Evolutionary conservation across 2,113 vertebrate genomes (phyloP).

Genomic region (Epinephelus cyanopodus): DNA sequence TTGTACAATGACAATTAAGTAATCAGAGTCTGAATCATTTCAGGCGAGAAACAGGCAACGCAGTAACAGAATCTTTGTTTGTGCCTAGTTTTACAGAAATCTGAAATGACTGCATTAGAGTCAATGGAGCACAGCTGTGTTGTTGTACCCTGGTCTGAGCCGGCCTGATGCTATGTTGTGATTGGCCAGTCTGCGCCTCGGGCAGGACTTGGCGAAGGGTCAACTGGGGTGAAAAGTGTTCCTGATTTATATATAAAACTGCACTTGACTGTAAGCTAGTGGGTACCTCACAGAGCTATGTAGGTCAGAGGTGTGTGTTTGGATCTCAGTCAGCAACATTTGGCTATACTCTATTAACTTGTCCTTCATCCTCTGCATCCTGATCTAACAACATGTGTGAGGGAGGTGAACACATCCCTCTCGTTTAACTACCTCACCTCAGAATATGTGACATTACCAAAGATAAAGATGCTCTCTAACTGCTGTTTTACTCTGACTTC

Average conservation of each 20-base stretch:
- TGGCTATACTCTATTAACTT: background rate
- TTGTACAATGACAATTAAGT: too few species aligned
- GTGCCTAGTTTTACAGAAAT: too few species aligned
- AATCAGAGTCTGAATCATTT: too few species aligned
- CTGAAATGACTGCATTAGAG: too few species aligned
- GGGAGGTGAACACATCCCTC: background rate
- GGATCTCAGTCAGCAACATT: background rate
- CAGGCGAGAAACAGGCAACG: too few species aligned
- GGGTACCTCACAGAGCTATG: background rate
- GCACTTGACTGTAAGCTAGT: background rate
- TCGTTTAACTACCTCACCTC: background rate
- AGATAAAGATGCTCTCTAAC: conserved; percentile 1
- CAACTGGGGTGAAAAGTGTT: background rate
- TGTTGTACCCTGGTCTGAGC: too few species aligned
- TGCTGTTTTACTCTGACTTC: background rate
- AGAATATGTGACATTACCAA: background rate
- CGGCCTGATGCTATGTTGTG: too few species aligned
- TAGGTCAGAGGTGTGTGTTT: background rate
- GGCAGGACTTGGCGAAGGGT: too few species aligned
- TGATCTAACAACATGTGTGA: background rate
- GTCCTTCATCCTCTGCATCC: background rate
- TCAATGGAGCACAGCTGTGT: too few species aligned
- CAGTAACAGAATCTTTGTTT: too few species aligned
- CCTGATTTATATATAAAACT: background rate
- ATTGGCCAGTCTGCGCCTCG: too few species aligned